Base-by-base conservation (phyloP, 53 echinoderm and acorn worm genomes). In the Crossaster papposus region DNA sequence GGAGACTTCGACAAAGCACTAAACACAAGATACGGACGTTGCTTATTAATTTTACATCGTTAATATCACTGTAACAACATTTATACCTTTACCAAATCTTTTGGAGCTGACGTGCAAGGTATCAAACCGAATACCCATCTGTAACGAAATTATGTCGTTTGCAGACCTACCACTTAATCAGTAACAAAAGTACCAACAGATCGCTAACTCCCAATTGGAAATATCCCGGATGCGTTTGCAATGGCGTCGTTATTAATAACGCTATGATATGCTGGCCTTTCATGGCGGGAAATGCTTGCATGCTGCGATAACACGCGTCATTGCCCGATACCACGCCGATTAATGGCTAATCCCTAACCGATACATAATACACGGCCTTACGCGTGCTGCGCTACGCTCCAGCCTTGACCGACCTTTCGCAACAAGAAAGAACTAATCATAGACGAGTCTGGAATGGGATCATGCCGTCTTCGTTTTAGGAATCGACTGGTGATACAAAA, bases 391-490 rank as follows among this genome's bases (percentile, higher is more conserved):
- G 11, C 34, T 30, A 2, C 5, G 14, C 18, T 18, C 58, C 81
- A 81, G 58, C 81, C 81, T 81, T 64, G 81, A 63, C 81, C 58
- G 3, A 18, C 29, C 26, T 58, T 63, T 81, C 64, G 81, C 81
- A 54, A 81, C 64, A 22, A 18, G 32, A 32, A 63, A 53, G 17
- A 80, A 34, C 31, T 81, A 55, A 62, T 81, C 36, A 58, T 31
- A 15, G 81, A 30, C 62, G 11, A 6, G 32, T 58, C 34, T 81
- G 58, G 10, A 81, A 23, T 30, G 53, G 38, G 79, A 79, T 26
- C 29, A 81, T 58, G 81, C 63, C 81, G 55, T 20, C 81, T 63
- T 63, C 58, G 81, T 15, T 81, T 55, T 58, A 23, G 81, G 81
- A 64, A 54, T 81, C 81, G 26, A 53, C 55, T 3, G 22, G 53